These are phyloP conservation scores for Helarctos malayanus DNA, from an alignment of 2,797 vertebrate species.

Conservation along the genomic window DNA sequence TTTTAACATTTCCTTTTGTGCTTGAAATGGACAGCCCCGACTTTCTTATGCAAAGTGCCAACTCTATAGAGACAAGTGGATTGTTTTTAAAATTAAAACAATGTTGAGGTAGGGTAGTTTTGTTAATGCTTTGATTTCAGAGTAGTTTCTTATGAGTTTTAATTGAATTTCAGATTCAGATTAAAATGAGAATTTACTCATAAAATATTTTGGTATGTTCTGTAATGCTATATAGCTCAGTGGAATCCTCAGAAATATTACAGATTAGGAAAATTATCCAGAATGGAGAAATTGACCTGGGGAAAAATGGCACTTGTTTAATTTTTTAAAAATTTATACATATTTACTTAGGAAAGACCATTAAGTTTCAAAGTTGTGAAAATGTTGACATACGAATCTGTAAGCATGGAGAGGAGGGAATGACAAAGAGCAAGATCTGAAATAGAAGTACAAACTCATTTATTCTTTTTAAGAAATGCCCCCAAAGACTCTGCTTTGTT, in stretches of 20 bases:
- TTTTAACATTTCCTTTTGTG: constrained; percentile 13
- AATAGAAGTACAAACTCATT: background rate
- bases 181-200: constrained; percentile 52
- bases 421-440: background rate
- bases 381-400: background rate
- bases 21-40: background rate
- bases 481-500: background rate
- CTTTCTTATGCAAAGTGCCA: background rate
- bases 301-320: background rate
- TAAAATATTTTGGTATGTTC: constrained; percentile 31
- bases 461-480: background rate
- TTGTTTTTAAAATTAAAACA: constrained; percentile 8
- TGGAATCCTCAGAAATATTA: constrained; percentile 28
- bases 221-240: background rate
- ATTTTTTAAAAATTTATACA: background rate
- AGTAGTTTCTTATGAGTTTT: constrained; percentile 21
- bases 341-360: constrained; percentile 2
- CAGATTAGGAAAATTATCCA: constrained; percentile 33
- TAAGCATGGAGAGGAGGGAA: background rate
- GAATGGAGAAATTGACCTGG: background rate
- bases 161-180: constrained; percentile 54
- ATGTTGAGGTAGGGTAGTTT: background rate
- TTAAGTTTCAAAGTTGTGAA: background rate
- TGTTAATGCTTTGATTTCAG: constrained; percentile 27
- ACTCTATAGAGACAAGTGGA: background rate